Percentiles rank a stretch among this genome's conserved stretches.
phyloP scores from a whole-genome alignment of 2,888 invertebrate species.

The Saturnia japonica region DNA sequence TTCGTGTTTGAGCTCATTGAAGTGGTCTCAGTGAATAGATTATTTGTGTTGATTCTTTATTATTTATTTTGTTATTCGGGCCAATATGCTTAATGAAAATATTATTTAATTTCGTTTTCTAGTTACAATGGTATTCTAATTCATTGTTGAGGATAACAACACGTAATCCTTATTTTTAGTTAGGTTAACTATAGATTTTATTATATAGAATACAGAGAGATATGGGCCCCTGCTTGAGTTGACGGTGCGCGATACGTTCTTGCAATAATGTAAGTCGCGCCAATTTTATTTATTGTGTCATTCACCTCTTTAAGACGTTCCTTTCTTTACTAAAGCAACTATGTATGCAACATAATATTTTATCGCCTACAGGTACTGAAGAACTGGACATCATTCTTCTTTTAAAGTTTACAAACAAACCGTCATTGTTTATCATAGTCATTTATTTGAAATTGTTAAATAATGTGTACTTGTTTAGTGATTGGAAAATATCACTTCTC shows the following conservation, averaged over 20 bases:
- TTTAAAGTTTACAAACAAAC: slow-evolving; percentile 1
- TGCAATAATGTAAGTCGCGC: slow-evolving; percentile 19
- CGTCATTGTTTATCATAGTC: not conserved
- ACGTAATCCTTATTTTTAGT: not conserved
- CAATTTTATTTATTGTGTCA: slow-evolving; percentile 23
- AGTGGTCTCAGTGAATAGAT: too few relatives aligned
- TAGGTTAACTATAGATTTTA: not conserved
- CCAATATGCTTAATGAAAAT: too few relatives aligned
- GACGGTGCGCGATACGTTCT: slow-evolving; percentile 18
- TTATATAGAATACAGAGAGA: slow-evolving; percentile 20
- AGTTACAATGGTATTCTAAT: not conserved
- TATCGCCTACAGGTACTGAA: slow-evolving; percentile 6
- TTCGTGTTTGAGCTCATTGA: too few relatives aligned
- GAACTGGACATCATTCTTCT: slow-evolving; percentile 15
- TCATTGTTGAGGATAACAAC: not conserved
- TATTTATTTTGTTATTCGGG: too few relatives aligned
- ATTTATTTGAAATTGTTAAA: not conserved
- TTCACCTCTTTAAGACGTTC: slow-evolving; percentile 28
- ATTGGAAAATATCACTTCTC: not conserved
- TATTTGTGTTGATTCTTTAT: too few relatives aligned
- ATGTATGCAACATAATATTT: slow-evolving; percentile 19
- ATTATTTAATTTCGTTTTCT: not conserved
- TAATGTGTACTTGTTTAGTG: not conserved
- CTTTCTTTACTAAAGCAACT: slow-evolving; percentile 18
- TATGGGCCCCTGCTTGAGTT: slow-evolving; percentile 13